phyloP scores from a whole-genome alignment of 2,888 invertebrate species.

The Cataglyphis cursor region DNA sequence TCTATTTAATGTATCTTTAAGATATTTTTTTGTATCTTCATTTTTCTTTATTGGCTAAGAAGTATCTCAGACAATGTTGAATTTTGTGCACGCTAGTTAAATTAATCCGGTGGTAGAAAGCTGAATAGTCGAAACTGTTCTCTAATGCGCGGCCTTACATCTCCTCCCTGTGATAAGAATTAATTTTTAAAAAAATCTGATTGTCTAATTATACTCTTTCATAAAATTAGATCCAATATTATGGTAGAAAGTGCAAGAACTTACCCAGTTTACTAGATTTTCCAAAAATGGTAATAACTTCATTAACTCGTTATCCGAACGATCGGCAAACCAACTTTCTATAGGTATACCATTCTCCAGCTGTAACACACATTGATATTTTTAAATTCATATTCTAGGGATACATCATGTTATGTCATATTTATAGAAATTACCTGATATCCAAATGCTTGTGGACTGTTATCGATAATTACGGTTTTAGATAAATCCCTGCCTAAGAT shows the following conservation, averaged over 20 bases:
- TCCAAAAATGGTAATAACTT: constrained; percentile 97
- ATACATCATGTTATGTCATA: neutral
- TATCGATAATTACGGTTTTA: constrained; percentile 95
- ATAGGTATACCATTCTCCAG: constrained; percentile 98
- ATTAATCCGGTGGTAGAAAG: constrained; percentile 94
- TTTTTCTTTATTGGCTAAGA: constrained; percentile 46
- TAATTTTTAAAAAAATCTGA: neutral
- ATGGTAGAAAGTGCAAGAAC: constrained; percentile 73
- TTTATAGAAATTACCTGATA: constrained; percentile 89
- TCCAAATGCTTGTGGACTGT: constrained; percentile 97
- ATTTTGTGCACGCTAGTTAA: constrained; percentile 64
- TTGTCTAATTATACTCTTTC: neutral
- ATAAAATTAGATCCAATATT: neutral
- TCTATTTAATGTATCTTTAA: constrained; percentile 61
- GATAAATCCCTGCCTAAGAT: constrained; percentile 97
- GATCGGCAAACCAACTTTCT: constrained; percentile 98
- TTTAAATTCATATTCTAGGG: neutral
- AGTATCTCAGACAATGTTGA: constrained; percentile 54
- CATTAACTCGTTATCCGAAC: constrained; percentile 95
- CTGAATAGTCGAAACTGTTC: constrained; percentile 96
- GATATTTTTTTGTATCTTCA: constrained; percentile 60
- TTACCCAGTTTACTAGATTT: constrained; percentile 93
- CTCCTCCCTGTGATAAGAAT: constrained; percentile 92
- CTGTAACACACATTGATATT: constrained; percentile 87
- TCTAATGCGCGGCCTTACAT: constrained; percentile 96